Percentiles rank a stretch among this genome's conserved stretches.
These are phyloP conservation scores for Nymphalis io DNA, from an alignment of 1,140 invertebrate species.

Conservation along the genomic window DNA sequence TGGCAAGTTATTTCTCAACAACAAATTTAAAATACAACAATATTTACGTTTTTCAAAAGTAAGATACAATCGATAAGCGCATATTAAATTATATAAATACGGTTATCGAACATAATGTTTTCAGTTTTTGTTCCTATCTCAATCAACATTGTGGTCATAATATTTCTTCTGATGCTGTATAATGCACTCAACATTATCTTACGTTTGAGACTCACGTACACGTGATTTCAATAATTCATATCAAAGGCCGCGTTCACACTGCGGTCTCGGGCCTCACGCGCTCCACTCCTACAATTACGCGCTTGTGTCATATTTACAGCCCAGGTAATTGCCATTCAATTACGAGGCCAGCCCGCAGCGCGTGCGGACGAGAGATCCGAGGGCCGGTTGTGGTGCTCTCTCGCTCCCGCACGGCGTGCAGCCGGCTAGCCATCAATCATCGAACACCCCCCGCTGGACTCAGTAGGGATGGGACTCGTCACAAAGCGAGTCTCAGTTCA, in stretches of 20 bases:
- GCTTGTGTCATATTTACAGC: constrained; percentile 80
- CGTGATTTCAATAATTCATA: constrained; percentile 74
- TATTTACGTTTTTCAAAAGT: background rate
- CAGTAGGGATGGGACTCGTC: constrained; percentile 71
- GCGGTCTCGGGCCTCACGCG: constrained; percentile 67
- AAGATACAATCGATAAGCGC: background rate
- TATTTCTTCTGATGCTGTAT: constrained; percentile 22
- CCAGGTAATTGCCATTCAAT: constrained; percentile 80
- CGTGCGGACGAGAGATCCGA: constrained; percentile 50
- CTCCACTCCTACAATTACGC: constrained; percentile 78
- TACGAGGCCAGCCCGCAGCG: constrained; percentile 68
- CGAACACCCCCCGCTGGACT: constrained; percentile 71
- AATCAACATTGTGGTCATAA: constrained; percentile 36
- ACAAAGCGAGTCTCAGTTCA: constrained; percentile 63
- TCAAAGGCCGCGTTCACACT: constrained; percentile 62
- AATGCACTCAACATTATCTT: constrained; percentile 31
- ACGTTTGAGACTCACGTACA: constrained; percentile 40
- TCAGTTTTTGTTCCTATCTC: constrained; percentile 27
- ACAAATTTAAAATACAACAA: constrained; percentile 12
- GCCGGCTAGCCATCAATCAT: constrained; percentile 76
- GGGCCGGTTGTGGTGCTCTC: constrained; percentile 41
- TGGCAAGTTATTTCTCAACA: background rate
- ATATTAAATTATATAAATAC: constrained; percentile 18
- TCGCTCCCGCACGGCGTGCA: constrained; percentile 53
- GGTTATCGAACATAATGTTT: constrained; percentile 30